Conservation (phyloP, 1,140 invertebrate species). For the Saxidomus purpurata region DNA sequence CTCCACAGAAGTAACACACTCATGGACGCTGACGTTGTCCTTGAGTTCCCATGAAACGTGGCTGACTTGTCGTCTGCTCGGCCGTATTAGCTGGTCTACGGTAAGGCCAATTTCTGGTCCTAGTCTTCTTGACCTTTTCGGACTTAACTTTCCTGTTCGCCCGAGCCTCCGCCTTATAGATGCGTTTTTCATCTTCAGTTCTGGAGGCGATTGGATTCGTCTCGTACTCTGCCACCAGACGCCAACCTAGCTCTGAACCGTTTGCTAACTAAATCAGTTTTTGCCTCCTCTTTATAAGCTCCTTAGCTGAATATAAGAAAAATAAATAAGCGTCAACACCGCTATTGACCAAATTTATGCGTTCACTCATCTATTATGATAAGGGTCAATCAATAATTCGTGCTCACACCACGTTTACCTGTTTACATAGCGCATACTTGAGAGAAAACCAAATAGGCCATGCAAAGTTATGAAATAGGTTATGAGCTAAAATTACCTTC, state of each 20-base stretch:
- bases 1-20: background rate
- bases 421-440: background rate
- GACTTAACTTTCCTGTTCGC: too few species aligned
- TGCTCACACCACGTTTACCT: background rate
- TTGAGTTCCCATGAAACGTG: background rate
- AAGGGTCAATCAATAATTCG: background rate
- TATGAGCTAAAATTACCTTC: conserved; percentile 8
- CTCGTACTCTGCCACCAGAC: too few species aligned
- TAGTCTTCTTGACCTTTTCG: background rate
- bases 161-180: too few species aligned
- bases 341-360: background rate
- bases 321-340: background rate
- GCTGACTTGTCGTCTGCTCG: background rate
- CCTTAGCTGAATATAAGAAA: background rate
- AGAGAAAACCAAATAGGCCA: background rate
- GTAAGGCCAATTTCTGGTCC: background rate
- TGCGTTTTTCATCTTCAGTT: too few species aligned
- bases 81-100: too few species aligned
- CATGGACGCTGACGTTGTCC: background rate
- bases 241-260: conserved; percentile 34
- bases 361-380: background rate
- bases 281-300: too few species aligned
- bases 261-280: background rate
- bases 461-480: background rate
- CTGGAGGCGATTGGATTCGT: conserved; percentile 36